Evolutionary conservation across 2,113 vertebrate species (phyloP), one percentile per base, ranked within the genome.

Genomic region (Octodon degus): DNA sequence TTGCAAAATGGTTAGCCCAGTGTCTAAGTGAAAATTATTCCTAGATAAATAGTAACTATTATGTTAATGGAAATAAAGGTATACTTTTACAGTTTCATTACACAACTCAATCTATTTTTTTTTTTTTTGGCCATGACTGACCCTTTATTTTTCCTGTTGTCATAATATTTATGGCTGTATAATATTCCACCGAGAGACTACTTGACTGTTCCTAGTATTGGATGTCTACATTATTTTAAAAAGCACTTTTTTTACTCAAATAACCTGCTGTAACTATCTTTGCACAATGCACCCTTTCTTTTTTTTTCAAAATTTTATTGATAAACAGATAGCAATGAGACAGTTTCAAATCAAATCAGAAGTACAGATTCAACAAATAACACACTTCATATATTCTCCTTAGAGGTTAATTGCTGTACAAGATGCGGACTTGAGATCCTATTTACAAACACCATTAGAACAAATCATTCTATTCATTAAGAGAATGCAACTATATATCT

Each of bases 181-280:
- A 76, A 55, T 87, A 82, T 60, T 90, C 65, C 67, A 25, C 67
- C 37, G 7, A 40, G n/a, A 96, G 50, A 62, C 32, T 22, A 13
- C 20, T 40, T 89, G 25, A 63, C 4, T 22, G 12, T 80, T 20
- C 25, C 65, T 96, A 68, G 7, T 63, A n/a, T 82, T 80, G 68
- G n/a, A 47, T 82, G n/a, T 50, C 63, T 68, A 82, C n/a, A 3
- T 91, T 91, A 80, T 76, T 85, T 92, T 34, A 76, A 80, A 92
- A 70, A 32, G 25, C 65, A 14, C 87, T 63, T 83, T 89, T 65
- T 16, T 53, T 60, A 9, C 76, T 72, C 11, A 58, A n/a, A n/a
- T n/a, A n/a, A 68, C 24, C 14, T 47, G 4, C 80, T 37, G 0
- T 68, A 53, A 55, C 27, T 9, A 76, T 65, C 58, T 91, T 95